These are phyloP conservation scores for Lithosia quadra DNA, from an alignment of 2,888 invertebrate genomes.

Conservation along the genomic window DNA sequence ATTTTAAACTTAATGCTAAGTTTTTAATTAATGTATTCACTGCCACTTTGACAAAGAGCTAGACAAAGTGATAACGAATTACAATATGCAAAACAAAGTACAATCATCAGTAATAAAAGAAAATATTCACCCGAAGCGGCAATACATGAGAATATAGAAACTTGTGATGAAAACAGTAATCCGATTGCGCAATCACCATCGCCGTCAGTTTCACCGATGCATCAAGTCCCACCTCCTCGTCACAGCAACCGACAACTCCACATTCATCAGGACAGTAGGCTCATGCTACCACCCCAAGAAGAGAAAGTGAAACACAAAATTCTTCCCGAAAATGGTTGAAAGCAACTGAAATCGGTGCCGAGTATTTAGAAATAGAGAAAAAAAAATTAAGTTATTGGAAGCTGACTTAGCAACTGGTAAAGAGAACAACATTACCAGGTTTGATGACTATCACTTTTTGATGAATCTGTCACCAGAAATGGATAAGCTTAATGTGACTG, in stretches of 20 bases:
- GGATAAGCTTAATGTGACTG: constrained; percentile 23
- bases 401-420: constrained; percentile 23
- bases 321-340: background rate
- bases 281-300: background rate
- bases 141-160: no score
- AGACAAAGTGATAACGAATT: no score
- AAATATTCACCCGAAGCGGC: no score
- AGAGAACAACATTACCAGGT: constrained; percentile 26
- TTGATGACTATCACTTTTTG: background rate
- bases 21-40: no score
- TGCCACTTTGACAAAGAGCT: no score
- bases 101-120: no score
- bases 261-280: background rate
- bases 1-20: no score
- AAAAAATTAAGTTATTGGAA: constrained; percentile 27
- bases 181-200: background rate
- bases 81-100: no score
- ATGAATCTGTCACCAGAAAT: background rate
- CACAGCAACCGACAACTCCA: background rate
- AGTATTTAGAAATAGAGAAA: constrained; percentile 10
- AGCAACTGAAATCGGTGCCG: background rate
- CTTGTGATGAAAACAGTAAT: no score
- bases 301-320: background rate
- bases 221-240: background rate
- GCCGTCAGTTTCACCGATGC: background rate